Base-by-base conservation (phyloP, 2,888 invertebrate species). In the Ochropleura leucogaster region DNA sequence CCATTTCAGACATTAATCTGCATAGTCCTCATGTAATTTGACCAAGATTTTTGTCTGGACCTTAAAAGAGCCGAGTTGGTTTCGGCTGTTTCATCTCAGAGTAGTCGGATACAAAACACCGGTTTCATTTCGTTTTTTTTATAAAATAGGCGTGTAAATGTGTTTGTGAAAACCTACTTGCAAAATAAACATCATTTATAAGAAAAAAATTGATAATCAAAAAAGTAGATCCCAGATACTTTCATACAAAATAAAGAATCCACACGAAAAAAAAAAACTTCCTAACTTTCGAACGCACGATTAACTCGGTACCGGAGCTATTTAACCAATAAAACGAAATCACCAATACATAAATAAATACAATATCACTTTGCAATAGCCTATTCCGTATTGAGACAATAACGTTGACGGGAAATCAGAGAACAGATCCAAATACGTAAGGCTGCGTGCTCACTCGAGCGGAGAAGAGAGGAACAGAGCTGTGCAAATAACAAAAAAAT, bases 281-380 rank as follows among this genome's bases (percentile, higher is more conserved):
- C 16, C 18, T 0, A 49, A 69, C 49, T 70, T 70, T 55, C 1
- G 9, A 67, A 60, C 62, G 44, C 62, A 18, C 64, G 64, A 74
- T 74, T 64, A 60, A 81, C 57, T 71, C 59, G 12, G 55, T 62
- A 62, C 65, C 42, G 10, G 62, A 55, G 44, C 63, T 62, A 42
- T 70, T 77, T 16, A 40, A 71, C 2, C n/a, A 16, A 67, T 75
- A 82, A 82, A 81, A 79, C 59, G 75, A 53, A 75, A 82, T 82
- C 68, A 75, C 75, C 44, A 46, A 74, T 53, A 71, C 53, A 74
- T 71, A 78, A 76, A 82, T 82, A 82, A 72, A 74, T 74, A 80
- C 77, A 76, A 82, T 76, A 83, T 80, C 71, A 85, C 66, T 76
- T 78, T 76, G 68, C 75, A 82, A 77, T 77, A 44, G 75, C 66